Base-by-base conservation (phyloP, 2,113 vertebrate genomes). In the Lonchura striata region DNA sequence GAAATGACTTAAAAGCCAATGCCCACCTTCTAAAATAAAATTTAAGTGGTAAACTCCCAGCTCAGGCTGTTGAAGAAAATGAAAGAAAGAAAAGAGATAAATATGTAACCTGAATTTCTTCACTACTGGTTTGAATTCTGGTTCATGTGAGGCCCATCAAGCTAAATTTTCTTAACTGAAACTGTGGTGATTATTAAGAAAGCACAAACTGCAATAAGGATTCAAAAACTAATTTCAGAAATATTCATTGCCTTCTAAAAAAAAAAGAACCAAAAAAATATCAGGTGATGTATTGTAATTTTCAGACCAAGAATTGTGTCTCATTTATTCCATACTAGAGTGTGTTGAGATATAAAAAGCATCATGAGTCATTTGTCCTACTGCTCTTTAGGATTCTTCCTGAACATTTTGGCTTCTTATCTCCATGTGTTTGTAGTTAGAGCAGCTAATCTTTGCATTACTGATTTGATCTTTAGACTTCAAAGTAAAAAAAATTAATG, bases 11-110 rank as follows among this genome's bases (percentile, higher is more conserved):
- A 64, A 95, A 94, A 82, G 19, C 3, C 14, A 42, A 23, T 42
- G 17, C 46, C 9, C 2, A 3, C 4, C 11, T 70, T 33, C n/a
- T 6, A 57, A 46, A 72, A 57, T 37, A 64, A 89, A 66, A 13
- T 61, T 39, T 72, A 65, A 52, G 10, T 9, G 1, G 16, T 49
- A 44, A 0, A 0, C 2, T 79, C 24, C 22, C 13, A 53, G 10
- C 3, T 80, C 4, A 1, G n/a, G 10, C 6, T 61, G 21, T 74
- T 37, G 21, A 82, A 68, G 10, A 86, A 90, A 77, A 72, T 10
- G 3, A 85, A 86, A 85, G 33, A 15, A 39, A 24, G 3, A 7
- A 53, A 79, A 80, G 3, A 65, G 30, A 65, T 37, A 50, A 31
- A 72, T 28, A n/a, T 12, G 6, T 21, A 59, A 61, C 5, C 54